Base-by-base conservation (phyloP, 2,797 vertebrate genomes). In the Hemibagrus guttatus region DNA sequence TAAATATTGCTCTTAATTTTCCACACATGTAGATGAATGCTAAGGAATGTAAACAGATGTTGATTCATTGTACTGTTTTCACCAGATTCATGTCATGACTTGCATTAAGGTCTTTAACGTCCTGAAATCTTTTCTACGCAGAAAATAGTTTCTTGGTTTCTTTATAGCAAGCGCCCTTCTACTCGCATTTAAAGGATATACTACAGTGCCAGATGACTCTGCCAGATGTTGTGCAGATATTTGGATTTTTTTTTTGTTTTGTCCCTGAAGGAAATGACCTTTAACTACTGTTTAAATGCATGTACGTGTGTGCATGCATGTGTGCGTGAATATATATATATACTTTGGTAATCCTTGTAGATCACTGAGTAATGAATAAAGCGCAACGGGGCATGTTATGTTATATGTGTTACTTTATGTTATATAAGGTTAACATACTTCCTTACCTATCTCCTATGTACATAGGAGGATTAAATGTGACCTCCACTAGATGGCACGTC, bases 151-250 rank as follows among this genome's bases (percentile, higher is more conserved):
- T 19, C 59, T 49, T 64, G 49, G 64, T 64, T 64, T 19, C 59
- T 49, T 64, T 49, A 81, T 64, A 28, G 61, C 42, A 81, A 21
- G 39, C 59, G n/a, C 61, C 26, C 80, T 81, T 81, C 59, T 74
- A 35, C 35, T 84, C 68, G 72, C 35, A 42, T 74, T 72, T 46
- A 23, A 56, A 59, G 31, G 56, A 72, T 71, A 84, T 46, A n/a
- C 58, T 63, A 46, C 46, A 23, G 56, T 46, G 58, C 58, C 78
- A 81, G 58, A 81, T 63, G 78, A 81, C 35, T 63, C 59, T 63
- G 58, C 78, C 78, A 81, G 78, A 81, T 81, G 78, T 81, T 81
- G 9, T n/a, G 35, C 35, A 80, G 78, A 80, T 21, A 39, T 61
- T 80, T 61, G 31, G 78, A 42, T 76, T 76, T 17, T 19, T n/a